Conservation (phyloP, 2,113 vertebrate genomes). For the Eleginops maclovinus region DNA sequence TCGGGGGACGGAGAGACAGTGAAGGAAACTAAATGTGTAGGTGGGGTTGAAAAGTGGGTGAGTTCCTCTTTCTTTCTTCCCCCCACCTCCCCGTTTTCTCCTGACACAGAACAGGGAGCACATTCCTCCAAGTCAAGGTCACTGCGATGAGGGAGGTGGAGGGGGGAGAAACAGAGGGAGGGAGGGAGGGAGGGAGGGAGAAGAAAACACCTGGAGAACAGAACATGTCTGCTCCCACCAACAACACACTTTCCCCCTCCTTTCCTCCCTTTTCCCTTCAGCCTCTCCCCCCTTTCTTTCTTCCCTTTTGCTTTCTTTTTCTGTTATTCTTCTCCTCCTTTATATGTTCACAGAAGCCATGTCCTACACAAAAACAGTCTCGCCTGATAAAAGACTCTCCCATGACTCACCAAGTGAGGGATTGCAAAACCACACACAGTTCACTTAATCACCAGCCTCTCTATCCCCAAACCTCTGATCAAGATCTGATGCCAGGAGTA, state of each 20-base stretch:
- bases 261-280: not conserved
- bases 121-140: conserved; percentile 83
- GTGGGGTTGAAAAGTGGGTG: conserved; percentile 53
- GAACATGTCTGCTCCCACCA: conserved; percentile 51
- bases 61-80: conserved; percentile 38
- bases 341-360: conserved; percentile 36
- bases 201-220: conserved; percentile 78
- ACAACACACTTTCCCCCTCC: conserved; percentile 27
- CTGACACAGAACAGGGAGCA: conserved; percentile 73
- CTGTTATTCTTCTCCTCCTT: not conserved
- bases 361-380: conserved; percentile 53
- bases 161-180: conserved; percentile 18
- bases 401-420: conserved; percentile 64
- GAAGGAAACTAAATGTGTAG: conserved; percentile 17
- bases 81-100: conserved; percentile 31
- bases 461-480: conserved; percentile 56
- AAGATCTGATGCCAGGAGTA: conserved; percentile 47
- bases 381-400: conserved; percentile 59
- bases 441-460: conserved; percentile 60
- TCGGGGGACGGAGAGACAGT: not conserved
- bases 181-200: conserved; percentile 38
- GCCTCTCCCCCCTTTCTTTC: not conserved
- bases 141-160: conserved; percentile 55
- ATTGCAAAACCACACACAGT: conserved; percentile 65
- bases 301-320: not conserved